Percentiles rank a stretch among this genome's conserved stretches.
Conservation (phyloP, 2,113 vertebrate genomes). For the Meles meles region DNA sequence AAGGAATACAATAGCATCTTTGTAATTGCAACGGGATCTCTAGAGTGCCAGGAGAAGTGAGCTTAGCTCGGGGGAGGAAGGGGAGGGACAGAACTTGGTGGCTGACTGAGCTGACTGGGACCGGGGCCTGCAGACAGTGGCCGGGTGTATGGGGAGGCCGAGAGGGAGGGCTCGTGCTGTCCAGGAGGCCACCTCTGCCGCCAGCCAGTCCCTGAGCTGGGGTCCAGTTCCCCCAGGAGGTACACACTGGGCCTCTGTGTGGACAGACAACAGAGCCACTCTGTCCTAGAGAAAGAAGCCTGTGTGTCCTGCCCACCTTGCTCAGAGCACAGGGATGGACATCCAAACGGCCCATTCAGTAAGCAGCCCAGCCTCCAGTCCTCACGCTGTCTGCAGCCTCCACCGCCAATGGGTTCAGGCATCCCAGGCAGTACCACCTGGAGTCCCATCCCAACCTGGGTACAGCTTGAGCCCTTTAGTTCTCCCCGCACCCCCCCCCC, state of each 20-base stretch:
- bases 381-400: neutral
- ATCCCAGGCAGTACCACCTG: accelerated
- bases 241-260: slow-evolving; percentile 44
- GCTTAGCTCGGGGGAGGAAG: neutral
- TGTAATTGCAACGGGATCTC: neutral
- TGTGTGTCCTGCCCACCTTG: neutral
- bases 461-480: neutral
- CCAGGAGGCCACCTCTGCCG: neutral
- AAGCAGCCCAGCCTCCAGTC: neutral
- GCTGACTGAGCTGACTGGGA: neutral
- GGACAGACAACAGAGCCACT: slow-evolving; percentile 36
- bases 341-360: neutral
- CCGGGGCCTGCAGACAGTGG: neutral
- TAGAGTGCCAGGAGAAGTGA: neutral
- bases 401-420: neutral
- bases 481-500: accelerated
- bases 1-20: slow-evolving; percentile 3
- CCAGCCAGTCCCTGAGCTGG: neutral
- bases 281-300: slow-evolving; percentile 34
- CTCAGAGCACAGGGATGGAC: neutral
- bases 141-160: neutral
- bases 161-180: too few species aligned
- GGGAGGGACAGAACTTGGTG: neutral
- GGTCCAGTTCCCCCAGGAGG: neutral
- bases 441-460: neutral